Conservation (phyloP, 1,140 invertebrate genomes). For the Scaptomyza graminum region DNA sequence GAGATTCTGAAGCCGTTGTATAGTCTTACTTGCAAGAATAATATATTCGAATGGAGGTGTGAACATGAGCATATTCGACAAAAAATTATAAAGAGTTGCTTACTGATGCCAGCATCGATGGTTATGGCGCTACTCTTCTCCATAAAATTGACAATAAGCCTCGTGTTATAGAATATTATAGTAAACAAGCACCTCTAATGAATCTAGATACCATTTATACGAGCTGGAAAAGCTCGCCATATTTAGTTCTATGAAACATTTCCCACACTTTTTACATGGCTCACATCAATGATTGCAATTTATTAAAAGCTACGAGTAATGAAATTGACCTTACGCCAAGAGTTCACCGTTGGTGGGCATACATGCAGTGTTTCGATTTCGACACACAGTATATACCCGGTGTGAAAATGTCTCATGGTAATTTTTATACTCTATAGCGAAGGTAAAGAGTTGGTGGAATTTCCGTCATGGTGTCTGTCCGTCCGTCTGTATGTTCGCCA, state of each 20-base stretch:
- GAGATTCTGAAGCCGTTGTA: too few relatives aligned
- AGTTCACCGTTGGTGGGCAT: background rate
- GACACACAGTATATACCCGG: too few relatives aligned
- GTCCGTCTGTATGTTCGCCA: too few relatives aligned
- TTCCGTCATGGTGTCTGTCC: too few relatives aligned
- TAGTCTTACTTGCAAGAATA: too few relatives aligned
- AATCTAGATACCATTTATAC: conserved; percentile 71
- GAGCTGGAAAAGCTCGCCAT: conserved; percentile 76
- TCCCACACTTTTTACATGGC: conserved; percentile 55
- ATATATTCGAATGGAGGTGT: too few relatives aligned
- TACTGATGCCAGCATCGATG: conserved; percentile 1
- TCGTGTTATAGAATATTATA: conserved; percentile 30
- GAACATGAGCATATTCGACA: too few relatives aligned
- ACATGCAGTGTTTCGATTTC: background rate
- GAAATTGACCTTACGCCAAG: background rate
- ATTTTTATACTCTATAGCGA: too few relatives aligned
- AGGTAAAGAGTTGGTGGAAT: too few relatives aligned
- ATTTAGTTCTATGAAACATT: conserved; percentile 69
- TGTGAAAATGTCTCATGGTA: too few relatives aligned
- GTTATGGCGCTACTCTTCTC: conserved; percentile 19
- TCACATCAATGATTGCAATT: background rate
- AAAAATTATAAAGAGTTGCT: background rate
- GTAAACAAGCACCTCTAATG: conserved; percentile 43
- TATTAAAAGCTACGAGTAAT: background rate
- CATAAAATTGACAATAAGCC: conserved; percentile 2